A percentile compares a stretch with the other conserved stretches of the same genome.
phyloP scores from a whole-genome alignment of 2,888 invertebrate genomes.

The Thecocarcelia acutangulata region DNA sequence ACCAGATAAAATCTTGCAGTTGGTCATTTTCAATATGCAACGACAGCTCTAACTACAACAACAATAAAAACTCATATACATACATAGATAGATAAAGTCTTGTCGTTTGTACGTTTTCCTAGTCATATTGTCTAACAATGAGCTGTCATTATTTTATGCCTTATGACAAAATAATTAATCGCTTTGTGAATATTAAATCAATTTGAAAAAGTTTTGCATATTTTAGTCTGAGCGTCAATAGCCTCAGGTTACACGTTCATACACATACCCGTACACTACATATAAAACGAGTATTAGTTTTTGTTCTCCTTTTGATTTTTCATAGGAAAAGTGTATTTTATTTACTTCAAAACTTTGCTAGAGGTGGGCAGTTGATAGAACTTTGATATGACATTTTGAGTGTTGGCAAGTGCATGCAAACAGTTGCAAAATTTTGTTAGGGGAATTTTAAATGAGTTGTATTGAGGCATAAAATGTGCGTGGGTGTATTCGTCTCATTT shows the following conservation, averaged over 20 bases:
- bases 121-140: slow-evolving; percentile 63
- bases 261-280: background rate
- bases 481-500: background rate
- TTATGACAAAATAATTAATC: slow-evolving; percentile 74
- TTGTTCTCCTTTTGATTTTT: slow-evolving; percentile 19
- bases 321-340: slow-evolving; percentile 34
- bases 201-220: slow-evolving; percentile 60
- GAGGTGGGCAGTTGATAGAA: slow-evolving; percentile 57
- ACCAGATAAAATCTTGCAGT: slow-evolving; percentile 51
- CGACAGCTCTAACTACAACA: slow-evolving; percentile 1
- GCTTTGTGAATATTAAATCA: slow-evolving; percentile 75
- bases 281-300: too few species aligned
- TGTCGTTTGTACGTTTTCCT: slow-evolving; percentile 39
- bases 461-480: slow-evolving; percentile 5
- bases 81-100: slow-evolving; percentile 11
- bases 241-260: slow-evolving; percentile 61
- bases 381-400: slow-evolving; percentile 55
- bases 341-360: slow-evolving; percentile 44
- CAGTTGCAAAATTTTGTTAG: slow-evolving; percentile 54
- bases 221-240: slow-evolving; percentile 60
- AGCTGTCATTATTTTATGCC: slow-evolving; percentile 69
- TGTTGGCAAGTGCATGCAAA: slow-evolving; percentile 62
- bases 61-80: background rate
- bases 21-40: slow-evolving; percentile 53
- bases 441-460: slow-evolving; percentile 54